phyloP scores from a whole-genome alignment of 2,888 invertebrate genomes.

The Cyaniris semiargus region DNA sequence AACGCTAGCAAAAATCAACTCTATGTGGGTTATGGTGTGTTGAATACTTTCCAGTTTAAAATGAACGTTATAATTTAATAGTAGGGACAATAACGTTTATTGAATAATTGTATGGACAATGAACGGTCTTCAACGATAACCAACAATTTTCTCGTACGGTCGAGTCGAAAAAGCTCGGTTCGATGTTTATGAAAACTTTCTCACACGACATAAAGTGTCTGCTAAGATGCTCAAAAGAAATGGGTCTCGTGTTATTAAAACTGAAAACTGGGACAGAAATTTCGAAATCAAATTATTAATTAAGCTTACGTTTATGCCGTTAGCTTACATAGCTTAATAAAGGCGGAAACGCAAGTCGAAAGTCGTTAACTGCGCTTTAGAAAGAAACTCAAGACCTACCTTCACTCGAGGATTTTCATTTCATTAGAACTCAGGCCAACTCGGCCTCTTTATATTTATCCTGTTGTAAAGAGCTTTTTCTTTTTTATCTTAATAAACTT shows the following conservation, averaged over 20 bases:
- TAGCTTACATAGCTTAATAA: conserved; percentile 67
- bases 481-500: conserved; percentile 25
- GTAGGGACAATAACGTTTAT: not conserved
- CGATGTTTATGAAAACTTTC: not conserved
- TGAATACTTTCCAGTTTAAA: not conserved
- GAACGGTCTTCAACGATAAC: not conserved
- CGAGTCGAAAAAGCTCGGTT: not conserved
- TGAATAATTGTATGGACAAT: not conserved
- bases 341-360: conserved; percentile 59
- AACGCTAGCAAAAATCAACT: not conserved
- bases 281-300: conserved; percentile 67
- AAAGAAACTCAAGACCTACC: conserved; percentile 65
- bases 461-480: conserved; percentile 32
- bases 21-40: not conserved
- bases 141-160: not conserved
- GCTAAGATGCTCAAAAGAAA: conserved; percentile 38
- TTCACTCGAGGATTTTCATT: conserved; percentile 63
- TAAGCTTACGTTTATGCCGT: conserved; percentile 61
- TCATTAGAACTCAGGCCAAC: conserved; percentile 58
- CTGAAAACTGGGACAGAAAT: conserved; percentile 54
- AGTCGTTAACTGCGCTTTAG: conserved; percentile 64
- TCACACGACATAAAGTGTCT: conserved; percentile 27
- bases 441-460: conserved; percentile 38
- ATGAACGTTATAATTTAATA: not conserved
- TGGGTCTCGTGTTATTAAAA: conserved; percentile 39